Evolutionary conservation across 2,888 invertebrate genomes (phyloP).

Genomic region (Chouioia cunea): DNA sequence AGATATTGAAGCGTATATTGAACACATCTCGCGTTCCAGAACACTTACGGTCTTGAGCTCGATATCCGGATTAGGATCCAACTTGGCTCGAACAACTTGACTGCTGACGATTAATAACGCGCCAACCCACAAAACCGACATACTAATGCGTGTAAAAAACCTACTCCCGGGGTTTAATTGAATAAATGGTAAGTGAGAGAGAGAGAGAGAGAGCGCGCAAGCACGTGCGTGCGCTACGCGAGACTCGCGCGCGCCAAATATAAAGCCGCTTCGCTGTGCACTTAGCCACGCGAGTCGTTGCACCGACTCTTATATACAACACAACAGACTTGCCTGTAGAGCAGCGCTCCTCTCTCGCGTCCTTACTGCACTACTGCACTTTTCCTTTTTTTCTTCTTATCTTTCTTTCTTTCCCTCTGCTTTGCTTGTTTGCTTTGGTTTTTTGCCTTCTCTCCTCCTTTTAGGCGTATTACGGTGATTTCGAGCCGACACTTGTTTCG

Average conservation of each 20-base stretch:
- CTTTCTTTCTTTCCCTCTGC: no score
- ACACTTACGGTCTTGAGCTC: conserved; percentile 58
- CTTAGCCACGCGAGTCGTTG: conserved; percentile 33
- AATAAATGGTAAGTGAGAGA: neutral
- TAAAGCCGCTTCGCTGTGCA: conserved; percentile 2
- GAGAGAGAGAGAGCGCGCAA: neutral
- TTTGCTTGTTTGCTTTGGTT: no score
- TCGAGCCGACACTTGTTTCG: no score
- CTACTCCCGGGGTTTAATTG: no score
- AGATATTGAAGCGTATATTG: no score
- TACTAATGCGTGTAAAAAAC: no score
- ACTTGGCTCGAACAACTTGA: conserved; percentile 33
- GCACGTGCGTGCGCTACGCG: conserved; percentile 12
- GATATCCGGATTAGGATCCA: conserved; percentile 56
- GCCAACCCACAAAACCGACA: no score
- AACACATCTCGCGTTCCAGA: neutral
- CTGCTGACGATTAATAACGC: no score
- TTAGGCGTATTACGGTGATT: no score
- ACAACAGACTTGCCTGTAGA: conserved; percentile 11
- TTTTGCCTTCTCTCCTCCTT: no score
- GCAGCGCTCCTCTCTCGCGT: conserved; percentile 7
- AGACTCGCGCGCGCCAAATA: conserved; percentile 20
- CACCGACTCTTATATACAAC: conserved; percentile 45
- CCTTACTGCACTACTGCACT: neutral
- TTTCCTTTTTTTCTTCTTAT: no score